Percentiles rank a stretch among this genome's conserved stretches.
phyloP scores from a whole-genome alignment of 2,113 vertebrate genomes.

The Acinonyx jubatus region DNA sequence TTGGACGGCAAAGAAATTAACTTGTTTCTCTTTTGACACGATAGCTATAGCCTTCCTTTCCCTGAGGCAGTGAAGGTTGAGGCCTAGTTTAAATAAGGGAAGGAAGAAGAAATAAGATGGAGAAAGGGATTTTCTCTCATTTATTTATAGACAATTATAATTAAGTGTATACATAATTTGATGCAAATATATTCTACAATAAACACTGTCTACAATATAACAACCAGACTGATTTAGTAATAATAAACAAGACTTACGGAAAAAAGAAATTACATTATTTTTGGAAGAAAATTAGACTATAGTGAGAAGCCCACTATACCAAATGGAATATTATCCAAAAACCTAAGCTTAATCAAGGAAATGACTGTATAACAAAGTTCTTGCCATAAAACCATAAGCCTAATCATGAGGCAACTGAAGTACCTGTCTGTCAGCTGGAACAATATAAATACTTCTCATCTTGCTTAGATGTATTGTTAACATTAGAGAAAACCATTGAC shows the following conservation, averaged over 20 bases:
- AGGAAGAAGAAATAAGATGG: background rate
- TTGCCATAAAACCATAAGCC: background rate
- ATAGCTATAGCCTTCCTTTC: background rate
- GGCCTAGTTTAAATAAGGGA: background rate
- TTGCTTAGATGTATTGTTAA: background rate
- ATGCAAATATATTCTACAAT: background rate
- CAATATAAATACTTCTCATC: background rate
- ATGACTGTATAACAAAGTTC: background rate
- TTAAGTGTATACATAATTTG: background rate
- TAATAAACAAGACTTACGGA: background rate
- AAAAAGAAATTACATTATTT: background rate
- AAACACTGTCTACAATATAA: background rate
- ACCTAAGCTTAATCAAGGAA: background rate
- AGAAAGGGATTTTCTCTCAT: background rate
- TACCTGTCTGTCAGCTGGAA: background rate
- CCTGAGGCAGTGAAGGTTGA: background rate
- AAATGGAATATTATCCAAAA: background rate
- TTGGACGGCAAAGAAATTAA: background rate
- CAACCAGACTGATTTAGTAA: background rate
- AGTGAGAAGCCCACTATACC: background rate
- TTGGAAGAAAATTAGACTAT: background rate
- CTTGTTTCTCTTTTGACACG: background rate
- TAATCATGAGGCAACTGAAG: background rate
- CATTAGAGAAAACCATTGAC: background rate
- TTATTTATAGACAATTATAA: background rate